These are phyloP conservation scores for Acyrthosiphon pisum DNA, from an alignment of 1,140 invertebrate species.

Conservation along the genomic window DNA sequence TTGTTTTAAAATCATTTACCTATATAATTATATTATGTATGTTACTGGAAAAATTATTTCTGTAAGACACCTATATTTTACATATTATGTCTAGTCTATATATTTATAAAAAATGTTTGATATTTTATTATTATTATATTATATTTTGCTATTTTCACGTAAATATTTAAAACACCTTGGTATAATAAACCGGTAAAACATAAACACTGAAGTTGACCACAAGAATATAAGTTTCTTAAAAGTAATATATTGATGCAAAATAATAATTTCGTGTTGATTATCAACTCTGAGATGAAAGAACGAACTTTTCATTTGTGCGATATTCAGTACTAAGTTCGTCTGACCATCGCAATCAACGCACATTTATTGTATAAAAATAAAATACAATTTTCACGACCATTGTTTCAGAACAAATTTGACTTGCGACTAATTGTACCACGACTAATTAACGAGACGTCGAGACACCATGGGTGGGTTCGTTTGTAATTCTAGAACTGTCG, in stretches of 20 bases:
- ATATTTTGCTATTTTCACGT: background rate
- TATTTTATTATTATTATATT: background rate
- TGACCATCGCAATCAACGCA: background rate
- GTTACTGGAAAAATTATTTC: background rate
- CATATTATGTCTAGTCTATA: background rate
- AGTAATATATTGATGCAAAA: background rate
- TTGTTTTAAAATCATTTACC: background rate
- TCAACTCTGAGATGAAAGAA: background rate
- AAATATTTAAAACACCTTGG: background rate
- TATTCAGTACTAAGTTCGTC: background rate
- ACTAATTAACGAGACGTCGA: slow-evolving; percentile 31
- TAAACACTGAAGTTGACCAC: no score
- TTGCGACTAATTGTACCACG: background rate
- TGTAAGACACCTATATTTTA: background rate
- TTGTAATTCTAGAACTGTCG: slow-evolving; percentile 38
- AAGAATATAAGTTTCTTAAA: background rate
- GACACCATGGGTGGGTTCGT: background rate
- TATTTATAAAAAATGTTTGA: background rate
- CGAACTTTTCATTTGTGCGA: background rate
- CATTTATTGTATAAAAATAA: slow-evolving; percentile 27
- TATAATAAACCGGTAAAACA: no score
- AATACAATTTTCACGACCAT: background rate
- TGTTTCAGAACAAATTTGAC: slow-evolving; percentile 19
- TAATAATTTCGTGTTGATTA: background rate
- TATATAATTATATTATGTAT: background rate